Evolutionary conservation across 1,140 invertebrate species (phyloP), one percentile per base, ranked within the genome.

Genomic region (Drosophila sechellia): DNA sequence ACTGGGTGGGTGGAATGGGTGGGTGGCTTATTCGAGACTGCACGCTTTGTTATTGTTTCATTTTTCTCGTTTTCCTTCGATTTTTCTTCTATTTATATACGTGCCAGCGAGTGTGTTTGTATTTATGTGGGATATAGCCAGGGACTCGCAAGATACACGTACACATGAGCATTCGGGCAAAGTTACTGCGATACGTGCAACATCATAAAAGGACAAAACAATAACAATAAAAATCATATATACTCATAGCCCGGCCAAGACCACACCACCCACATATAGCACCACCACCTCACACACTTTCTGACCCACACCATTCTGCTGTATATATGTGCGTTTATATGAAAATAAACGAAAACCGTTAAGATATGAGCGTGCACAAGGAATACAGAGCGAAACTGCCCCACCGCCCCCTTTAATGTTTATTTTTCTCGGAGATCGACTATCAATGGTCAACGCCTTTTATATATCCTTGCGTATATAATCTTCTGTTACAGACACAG

Each of bases 201-300:
- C 79, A 81, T 81, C 79, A 84, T 90, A 89, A 76, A 83, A 74
- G 70, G 79, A 89, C 87, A 90, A 90, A 90, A 83, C 83, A 90
- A 90, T 90, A 89, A 87, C 87, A 90, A 90, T 84, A 90, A 87
- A 90, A 83, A 90, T 90, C 76, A 90, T 80, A 81, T 71, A 87
- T 87, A 77, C 69, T 66, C 63, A 59, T 60, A 27, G 61, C 12
- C 35, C 31, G 27, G 27, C 27, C 27, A 31, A 31, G 42, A 13
- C 58, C 15, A 12, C 63, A 39, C 27, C 35, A 34, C 64, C 48
- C 27, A 11, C 48, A 4, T 6, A 8, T n/a, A 25, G 25, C 25
- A 15, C 13, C 25, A 0, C n/a, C n/a, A 35, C 42, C 15, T 35
- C 48, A 34, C 46, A 27, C 37, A 54, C 20, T 22, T 22, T 22